These are phyloP conservation scores for Phrynosoma platyrhinos DNA, from an alignment of 2,113 vertebrate species.

Conservation along the genomic window DNA sequence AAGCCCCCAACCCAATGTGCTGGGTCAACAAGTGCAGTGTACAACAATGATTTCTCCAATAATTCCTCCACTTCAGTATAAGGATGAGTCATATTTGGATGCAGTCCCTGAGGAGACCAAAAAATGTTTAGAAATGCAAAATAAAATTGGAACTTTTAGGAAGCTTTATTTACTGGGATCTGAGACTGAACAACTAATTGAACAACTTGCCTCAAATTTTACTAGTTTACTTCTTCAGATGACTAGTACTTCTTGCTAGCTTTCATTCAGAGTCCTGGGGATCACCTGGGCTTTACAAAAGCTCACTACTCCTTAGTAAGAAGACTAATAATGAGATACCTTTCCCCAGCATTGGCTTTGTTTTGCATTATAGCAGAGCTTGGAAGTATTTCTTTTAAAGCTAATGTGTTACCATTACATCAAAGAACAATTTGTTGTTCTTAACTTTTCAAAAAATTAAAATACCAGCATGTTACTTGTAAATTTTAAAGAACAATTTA, in stretches of 20 bases:
- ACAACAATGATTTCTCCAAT: constrained; percentile 51
- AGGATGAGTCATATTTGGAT: constrained; percentile 39
- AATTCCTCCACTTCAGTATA: constrained; percentile 2
- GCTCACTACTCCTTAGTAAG: no score
- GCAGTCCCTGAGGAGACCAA: constrained; percentile 28
- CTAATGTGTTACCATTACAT: no score
- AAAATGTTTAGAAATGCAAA: not conserved
- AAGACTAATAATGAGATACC: not conserved
- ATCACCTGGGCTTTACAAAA: not conserved
- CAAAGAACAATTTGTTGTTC: no score
- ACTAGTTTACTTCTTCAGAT: no score
- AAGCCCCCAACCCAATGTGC: constrained; percentile 72
- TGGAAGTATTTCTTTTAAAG: no score
- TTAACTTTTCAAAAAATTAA: no score
- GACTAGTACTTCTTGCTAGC: not conserved
- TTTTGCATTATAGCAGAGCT: no score
- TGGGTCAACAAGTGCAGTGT: constrained; percentile 69
- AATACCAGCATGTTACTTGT: no score
- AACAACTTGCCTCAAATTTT: no score
- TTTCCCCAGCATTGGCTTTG: not conserved
- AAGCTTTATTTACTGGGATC: no score
- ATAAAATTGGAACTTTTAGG: not conserved
- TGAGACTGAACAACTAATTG: no score
- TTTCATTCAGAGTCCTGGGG: not conserved
- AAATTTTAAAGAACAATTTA: no score